Base-by-base conservation (phyloP, 30 jellyfish, hydroid and myxozoan species). In the Pelagia noctiluca region DNA sequence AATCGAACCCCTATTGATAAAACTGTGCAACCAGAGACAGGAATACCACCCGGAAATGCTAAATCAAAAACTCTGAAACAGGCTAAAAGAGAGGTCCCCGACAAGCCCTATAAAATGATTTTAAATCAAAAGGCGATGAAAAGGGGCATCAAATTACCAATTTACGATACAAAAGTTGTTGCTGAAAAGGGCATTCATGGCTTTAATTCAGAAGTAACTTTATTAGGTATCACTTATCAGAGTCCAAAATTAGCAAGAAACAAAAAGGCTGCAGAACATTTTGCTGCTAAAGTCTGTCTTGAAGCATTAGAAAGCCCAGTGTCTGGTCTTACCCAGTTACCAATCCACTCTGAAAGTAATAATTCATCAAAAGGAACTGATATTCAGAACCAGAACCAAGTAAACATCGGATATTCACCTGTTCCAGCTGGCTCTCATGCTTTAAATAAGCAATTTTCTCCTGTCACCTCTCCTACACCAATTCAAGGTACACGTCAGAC, bases 251-350 rank as follows among this genome's bases (percentile, higher is more conserved):
- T 52, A 18, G 38, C 73, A 10, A 50, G 30, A n/a, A 61, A 22
- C 57, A 79, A 79, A 54, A 79, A 63, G 38, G 26, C 19, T 19
- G 90, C 90, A 1, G 82, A 79, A 25, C 90, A 79, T 16, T 8
- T 22, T 35, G 88, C 88, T 18, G 72, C 88, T 5, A 60, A 77
- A 26, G 74, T 32, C 3, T 77, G 88, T n/a, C 50, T 61, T 24
- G 74, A 18, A 25, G 88, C 88, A 21, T 36, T 77, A 19, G 70
- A 76, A 50, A 53, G 23, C n/a, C n/a, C n/a, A n/a, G n/a, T n/a
- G n/a, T n/a, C n/a, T n/a, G n/a, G n/a, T n/a, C n/a, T n/a, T n/a
- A n/a, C n/a, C n/a, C n/a, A n/a, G n/a, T n/a, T n/a, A n/a, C n/a
- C n/a, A n/a, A n/a, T n/a, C n/a, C n/a, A n/a, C n/a, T n/a, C n/a